These are phyloP conservation scores for Dasypolia templi DNA, from an alignment of 2,888 invertebrate species.

Conservation along the genomic window DNA sequence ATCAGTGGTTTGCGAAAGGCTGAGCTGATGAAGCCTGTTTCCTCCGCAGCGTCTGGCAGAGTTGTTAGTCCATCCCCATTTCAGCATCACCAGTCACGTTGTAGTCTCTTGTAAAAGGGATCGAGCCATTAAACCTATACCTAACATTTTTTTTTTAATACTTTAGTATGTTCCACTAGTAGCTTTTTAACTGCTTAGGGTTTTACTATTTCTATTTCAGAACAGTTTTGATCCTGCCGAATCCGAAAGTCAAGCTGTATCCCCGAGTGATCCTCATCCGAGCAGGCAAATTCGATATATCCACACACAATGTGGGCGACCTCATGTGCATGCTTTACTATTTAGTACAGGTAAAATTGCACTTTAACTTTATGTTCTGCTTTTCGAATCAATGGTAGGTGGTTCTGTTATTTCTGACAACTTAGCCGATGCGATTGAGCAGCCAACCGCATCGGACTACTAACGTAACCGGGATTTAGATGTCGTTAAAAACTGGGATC, in stretches of 20 bases:
- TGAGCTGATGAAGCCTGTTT: too few species aligned
- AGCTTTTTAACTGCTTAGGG: background rate
- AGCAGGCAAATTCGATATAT: constrained; percentile 88
- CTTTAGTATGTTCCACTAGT: background rate
- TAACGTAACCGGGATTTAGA: too few species aligned
- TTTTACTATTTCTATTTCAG: constrained; percentile 71
- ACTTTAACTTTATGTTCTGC: background rate
- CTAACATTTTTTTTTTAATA: background rate
- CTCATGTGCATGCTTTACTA: constrained; percentile 88
- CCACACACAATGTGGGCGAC: constrained; percentile 88
- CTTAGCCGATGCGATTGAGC: too few species aligned
- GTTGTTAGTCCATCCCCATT: background rate
- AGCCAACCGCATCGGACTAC: too few species aligned
- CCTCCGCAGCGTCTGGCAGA: background rate
- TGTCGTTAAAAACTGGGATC: too few species aligned
- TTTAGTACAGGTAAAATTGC: constrained; percentile 81
- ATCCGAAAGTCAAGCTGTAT: constrained; percentile 74
- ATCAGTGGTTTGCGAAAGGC: too few species aligned
- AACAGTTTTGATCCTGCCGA: constrained; percentile 83
- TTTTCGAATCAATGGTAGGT: background rate
- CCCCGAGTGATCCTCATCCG: constrained; percentile 91
- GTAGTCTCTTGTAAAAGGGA: background rate
- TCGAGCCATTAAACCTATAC: too few species aligned
- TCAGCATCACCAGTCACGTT: background rate
- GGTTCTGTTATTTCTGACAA: background rate